A percentile compares a stretch with the other conserved stretches of the same genome.
Conservation (phyloP, 1,140 invertebrate species). For the Sinella curviseta region DNA sequence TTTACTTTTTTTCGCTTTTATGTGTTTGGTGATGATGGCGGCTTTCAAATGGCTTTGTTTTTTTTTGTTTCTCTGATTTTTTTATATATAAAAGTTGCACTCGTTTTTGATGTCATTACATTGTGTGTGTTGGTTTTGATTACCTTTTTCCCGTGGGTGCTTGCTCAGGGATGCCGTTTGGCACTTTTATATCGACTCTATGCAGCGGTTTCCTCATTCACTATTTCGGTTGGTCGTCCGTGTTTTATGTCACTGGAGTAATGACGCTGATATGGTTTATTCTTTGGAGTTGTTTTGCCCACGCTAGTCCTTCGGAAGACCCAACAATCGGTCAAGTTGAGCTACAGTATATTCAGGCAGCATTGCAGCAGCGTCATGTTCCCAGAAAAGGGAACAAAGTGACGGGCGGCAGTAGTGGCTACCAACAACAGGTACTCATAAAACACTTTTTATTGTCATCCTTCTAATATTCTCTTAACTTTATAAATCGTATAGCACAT, state of each 20-base stretch:
- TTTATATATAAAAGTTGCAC: not conserved
- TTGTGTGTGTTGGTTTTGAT: not conserved
- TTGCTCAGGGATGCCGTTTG: conserved; percentile 47
- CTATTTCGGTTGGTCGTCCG: conserved; percentile 65
- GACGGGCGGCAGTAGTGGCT: not conserved
- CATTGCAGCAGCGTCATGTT: conserved; percentile 48
- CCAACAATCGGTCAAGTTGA: conserved; percentile 70
- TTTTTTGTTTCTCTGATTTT: conserved; percentile 36
- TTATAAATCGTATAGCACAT: too few relatives aligned
- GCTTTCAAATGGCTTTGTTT: not conserved
- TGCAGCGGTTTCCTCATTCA: conserved; percentile 16
- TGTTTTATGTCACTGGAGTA: conserved; percentile 77
- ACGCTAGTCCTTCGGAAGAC: conserved; percentile 73
- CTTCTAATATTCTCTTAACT: too few relatives aligned
- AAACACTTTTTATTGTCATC: too few relatives aligned
- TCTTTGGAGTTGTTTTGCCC: conserved; percentile 66
- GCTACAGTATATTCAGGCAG: conserved; percentile 62
- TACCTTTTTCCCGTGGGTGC: not conserved
- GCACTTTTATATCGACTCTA: not conserved
- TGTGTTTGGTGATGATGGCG: not conserved
- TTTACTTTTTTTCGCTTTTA: conserved; percentile 28
- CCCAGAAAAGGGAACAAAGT: not conserved
- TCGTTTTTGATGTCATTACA: too few relatives aligned
- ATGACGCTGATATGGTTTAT: conserved; percentile 69
- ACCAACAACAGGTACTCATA: too few relatives aligned